These are phyloP conservation scores for Lordiphosa fenestrarum DNA, from an alignment of 2,888 invertebrate genomes.

Conservation along the genomic window DNA sequence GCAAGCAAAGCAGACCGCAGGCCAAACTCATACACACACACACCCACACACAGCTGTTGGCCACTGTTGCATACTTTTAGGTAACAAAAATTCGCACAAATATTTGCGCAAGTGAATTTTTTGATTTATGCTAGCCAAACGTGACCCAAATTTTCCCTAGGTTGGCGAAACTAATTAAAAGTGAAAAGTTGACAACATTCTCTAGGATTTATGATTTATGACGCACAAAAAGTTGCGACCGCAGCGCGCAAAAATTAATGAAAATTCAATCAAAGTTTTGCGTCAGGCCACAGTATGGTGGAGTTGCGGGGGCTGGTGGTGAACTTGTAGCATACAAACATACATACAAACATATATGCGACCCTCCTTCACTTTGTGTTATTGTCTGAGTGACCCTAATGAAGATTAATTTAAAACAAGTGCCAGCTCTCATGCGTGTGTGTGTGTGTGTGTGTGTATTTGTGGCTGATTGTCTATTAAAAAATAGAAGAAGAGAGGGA, in stretches of 20 bases:
- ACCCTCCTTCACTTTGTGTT: conserved; percentile 25
- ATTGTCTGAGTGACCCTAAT: conserved; percentile 57
- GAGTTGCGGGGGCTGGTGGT: neutral
- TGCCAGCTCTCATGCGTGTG: conserved; percentile 26
- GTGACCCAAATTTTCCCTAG: conserved; percentile 59
- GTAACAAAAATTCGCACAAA: conserved; percentile 46
- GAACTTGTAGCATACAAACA: conserved; percentile 26
- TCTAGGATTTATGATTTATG: conserved; percentile 58
- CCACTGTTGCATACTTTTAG: conserved; percentile 51
- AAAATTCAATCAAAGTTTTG: conserved; percentile 66
- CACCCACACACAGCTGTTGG: conserved; percentile 23
- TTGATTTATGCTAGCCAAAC: conserved; percentile 53
- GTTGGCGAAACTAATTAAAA: conserved; percentile 63
- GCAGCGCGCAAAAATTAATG: conserved; percentile 59
- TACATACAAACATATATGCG: conserved; percentile 24
- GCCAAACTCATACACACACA: conserved; percentile 2
- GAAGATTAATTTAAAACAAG: conserved; percentile 70
- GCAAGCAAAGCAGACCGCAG: conserved; percentile 21
- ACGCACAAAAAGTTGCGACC: conserved; percentile 50
- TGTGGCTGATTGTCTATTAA: conserved; percentile 19
- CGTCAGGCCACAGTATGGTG: conserved; percentile 16
- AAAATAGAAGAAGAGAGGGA: conserved; percentile 6
- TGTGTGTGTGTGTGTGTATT: conserved; percentile 5
- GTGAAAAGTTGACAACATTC: conserved; percentile 72
- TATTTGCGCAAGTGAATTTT: conserved; percentile 60